These are phyloP conservation scores for Propithecus perrieri DNA, from an alignment of 2,797 vertebrate genomes.

Conservation along the genomic window DNA sequence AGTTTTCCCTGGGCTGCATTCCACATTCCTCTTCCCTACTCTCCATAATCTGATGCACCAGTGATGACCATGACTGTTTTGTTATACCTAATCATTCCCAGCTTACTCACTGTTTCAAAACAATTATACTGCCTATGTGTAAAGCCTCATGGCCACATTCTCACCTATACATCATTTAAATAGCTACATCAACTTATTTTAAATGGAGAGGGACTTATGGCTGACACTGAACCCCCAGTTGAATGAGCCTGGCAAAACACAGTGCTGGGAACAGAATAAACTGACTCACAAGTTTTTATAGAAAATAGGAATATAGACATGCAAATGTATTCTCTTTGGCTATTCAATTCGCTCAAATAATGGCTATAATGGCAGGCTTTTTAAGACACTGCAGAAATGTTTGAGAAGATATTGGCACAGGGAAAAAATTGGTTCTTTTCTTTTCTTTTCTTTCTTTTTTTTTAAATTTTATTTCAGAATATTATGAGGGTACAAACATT, in stretches of 20 bases:
- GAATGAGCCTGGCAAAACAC: not conserved
- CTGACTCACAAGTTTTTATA: not conserved
- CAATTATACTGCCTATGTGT: not conserved
- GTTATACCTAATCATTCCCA: not conserved
- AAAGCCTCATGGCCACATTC: not conserved
- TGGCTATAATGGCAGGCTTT: not conserved
- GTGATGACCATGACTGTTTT: not conserved
- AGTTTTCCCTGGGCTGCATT: not conserved
- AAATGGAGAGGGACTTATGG: not conserved
- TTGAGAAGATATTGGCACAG: not conserved
- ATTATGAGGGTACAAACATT: too few species aligned
- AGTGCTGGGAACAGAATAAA: not conserved
- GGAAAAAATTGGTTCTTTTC: not conserved
- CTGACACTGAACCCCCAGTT: not conserved
- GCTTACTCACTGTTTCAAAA: not conserved
- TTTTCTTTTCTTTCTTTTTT: not conserved
- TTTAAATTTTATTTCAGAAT: too few species aligned
- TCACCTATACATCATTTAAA: not conserved
- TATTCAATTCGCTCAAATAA: not conserved
- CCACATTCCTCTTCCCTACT: not conserved
- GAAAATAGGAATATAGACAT: not conserved
- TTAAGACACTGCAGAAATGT: not conserved
- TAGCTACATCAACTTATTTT: not conserved
- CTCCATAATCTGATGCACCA: not conserved
- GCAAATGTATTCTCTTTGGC: not conserved